Conservation (phyloP, 1,140 invertebrate genomes). For the Apis laboriosa region DNA sequence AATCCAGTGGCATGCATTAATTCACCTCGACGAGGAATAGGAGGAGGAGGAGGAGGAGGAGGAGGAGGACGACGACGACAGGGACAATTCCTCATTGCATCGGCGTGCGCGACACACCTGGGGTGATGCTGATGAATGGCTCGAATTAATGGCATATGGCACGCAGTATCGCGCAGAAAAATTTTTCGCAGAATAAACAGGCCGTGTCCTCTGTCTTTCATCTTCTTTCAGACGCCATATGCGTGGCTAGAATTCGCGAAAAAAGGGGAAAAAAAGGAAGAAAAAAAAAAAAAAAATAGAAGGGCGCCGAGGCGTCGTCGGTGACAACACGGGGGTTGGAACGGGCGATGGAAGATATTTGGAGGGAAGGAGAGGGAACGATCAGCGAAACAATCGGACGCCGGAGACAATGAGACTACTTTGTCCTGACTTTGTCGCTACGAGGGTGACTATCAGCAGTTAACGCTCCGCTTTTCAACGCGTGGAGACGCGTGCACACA, state of each 20-base stretch:
- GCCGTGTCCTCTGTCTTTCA: conserved; percentile 18
- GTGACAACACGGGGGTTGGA: not conserved
- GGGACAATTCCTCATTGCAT: conserved; percentile 36
- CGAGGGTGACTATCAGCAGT: conserved; percentile 49
- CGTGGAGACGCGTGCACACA: not conserved
- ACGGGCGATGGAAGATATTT: conserved; percentile 11
- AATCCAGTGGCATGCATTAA: too few relatives aligned
- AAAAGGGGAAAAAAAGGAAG: not conserved
- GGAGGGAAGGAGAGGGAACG: not conserved
- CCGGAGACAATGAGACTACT: conserved; percentile 68
- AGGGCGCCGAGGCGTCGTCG: not conserved
- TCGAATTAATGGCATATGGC: conserved; percentile 71
- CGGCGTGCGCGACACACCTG: conserved; percentile 60
- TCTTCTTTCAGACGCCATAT: conserved; percentile 37
- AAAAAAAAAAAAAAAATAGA: conserved; percentile 19
- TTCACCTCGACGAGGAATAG: too few relatives aligned
- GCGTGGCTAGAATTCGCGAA: conserved; percentile 38
- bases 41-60: too few relatives aligned
- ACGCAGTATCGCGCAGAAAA: conserved; percentile 43
- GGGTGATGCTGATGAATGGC: conserved; percentile 64
- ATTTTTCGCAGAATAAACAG: conserved; percentile 60
- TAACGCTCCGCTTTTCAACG: conserved; percentile 22
- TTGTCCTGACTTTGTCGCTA: conserved; percentile 47
- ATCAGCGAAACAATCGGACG: conserved; percentile 60
- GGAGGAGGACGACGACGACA: not conserved